Conservation (phyloP, 2,113 vertebrate species). For the Pollachius pollachius region DNA sequence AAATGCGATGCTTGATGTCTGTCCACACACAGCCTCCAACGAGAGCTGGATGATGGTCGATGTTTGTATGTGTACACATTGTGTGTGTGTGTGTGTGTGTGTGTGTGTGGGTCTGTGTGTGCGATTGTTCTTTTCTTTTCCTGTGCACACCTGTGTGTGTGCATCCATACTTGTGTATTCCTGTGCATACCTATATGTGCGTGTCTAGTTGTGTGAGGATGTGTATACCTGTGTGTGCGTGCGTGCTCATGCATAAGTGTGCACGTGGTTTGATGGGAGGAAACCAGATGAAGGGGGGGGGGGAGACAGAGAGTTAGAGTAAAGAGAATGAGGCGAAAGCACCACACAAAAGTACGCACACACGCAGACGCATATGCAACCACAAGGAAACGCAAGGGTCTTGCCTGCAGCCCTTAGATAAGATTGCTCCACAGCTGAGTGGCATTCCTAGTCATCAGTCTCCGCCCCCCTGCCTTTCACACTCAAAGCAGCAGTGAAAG, state of each 20-base stretch:
- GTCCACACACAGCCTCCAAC: background rate
- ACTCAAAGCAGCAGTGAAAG: constrained; percentile 41
- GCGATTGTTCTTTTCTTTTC: too few species aligned
- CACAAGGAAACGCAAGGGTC: constrained; percentile 19
- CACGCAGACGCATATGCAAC: background rate
- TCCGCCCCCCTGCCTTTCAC: constrained; percentile 44
- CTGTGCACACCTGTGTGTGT: too few species aligned
- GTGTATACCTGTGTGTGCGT: too few species aligned
- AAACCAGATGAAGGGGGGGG: background rate
- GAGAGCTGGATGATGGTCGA: too few species aligned
- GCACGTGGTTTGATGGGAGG: background rate
- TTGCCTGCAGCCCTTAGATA: constrained; percentile 64
- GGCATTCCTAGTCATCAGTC: constrained; percentile 53
- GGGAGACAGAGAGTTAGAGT: constrained; percentile 13
- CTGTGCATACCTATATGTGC: too few species aligned
- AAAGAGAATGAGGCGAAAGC: constrained; percentile 14
- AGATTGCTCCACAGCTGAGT: constrained; percentile 62
- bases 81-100: too few species aligned
- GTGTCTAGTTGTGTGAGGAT: background rate
- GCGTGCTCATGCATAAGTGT: too few species aligned
- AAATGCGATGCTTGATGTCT: constrained; percentile 39
- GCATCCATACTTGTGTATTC: too few species aligned
- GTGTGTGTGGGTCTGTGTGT: too few species aligned
- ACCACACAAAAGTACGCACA: constrained; percentile 13
- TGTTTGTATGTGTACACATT: too few species aligned